phyloP scores from a whole-genome alignment of 64 coral and sea anemone genomes.

The Astreopora myriophthalma region DNA sequence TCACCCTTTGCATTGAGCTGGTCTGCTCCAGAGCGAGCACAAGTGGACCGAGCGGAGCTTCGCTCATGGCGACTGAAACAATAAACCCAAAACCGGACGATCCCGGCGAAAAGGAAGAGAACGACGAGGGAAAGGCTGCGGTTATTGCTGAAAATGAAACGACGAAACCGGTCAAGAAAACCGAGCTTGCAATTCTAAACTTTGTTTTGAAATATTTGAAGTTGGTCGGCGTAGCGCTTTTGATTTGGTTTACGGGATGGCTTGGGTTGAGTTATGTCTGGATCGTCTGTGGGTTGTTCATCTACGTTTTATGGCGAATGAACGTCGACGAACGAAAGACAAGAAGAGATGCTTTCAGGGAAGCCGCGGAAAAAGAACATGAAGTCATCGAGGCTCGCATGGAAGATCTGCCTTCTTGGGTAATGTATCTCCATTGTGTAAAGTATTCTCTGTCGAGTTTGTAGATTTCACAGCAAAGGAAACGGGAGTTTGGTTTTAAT shows the following conservation, averaged over 20 bases:
- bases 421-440: conserved; percentile 6
- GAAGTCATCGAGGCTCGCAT: conserved; percentile 75
- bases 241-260: conserved; percentile 98
- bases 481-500: not conserved
- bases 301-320: conserved; percentile 82
- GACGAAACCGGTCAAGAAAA: conserved; percentile 54
- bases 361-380: conserved; percentile 71
- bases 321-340: conserved; percentile 82
- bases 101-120: not conserved
- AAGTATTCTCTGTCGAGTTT: not conserved
- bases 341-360: conserved; percentile 73
- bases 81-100: not conserved
- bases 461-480: not conserved
- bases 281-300: conserved; percentile 75
- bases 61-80: not conserved
- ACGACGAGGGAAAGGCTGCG: not conserved
- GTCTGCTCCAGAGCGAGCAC: not conserved
- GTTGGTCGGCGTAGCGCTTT: conserved; percentile 77
- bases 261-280: conserved; percentile 92
- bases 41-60: not conserved
- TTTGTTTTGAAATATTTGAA: conserved; percentile 94
- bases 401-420: conserved; percentile 92
- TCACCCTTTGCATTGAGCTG: not conserved
- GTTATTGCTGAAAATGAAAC: not conserved
- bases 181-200: conserved; percentile 78